phyloP scores from a whole-genome alignment of 2,797 vertebrate species.

The Poecilia gillii region DNA sequence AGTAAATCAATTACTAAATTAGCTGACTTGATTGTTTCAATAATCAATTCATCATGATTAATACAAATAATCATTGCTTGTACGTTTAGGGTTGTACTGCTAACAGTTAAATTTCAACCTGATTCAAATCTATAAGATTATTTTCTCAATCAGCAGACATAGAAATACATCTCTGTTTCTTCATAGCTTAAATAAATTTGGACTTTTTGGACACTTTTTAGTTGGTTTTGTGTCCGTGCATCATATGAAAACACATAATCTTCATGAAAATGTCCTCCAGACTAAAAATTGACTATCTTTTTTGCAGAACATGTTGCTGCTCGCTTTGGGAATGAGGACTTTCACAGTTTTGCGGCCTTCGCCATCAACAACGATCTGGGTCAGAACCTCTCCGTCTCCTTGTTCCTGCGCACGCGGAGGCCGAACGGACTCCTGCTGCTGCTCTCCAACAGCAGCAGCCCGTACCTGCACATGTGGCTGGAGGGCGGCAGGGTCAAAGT shows the following conservation, averaged over 20 bases:
- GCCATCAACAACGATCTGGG: conserved; percentile 67
- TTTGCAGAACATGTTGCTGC: conserved; percentile 84
- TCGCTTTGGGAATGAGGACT: conserved; percentile 86
- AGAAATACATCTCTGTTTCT: neutral
- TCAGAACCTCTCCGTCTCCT: conserved; percentile 81
- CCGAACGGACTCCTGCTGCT: conserved; percentile 82
- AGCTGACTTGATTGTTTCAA: too few species aligned
- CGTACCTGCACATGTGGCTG: conserved; percentile 80
- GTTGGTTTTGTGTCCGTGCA: neutral
- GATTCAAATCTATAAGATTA: neutral
- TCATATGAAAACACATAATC: neutral
- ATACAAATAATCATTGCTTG: neutral
- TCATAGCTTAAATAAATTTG: neutral
- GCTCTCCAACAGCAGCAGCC: conserved; percentile 76
- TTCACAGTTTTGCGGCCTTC: conserved; percentile 85
- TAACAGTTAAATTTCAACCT: neutral
- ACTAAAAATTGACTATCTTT: neutral
- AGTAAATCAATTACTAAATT: too few species aligned
- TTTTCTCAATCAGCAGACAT: neutral
- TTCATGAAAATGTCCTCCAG: neutral
- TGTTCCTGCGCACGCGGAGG: conserved; percentile 87
- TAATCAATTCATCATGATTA: too few species aligned
- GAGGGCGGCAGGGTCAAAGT: conserved; percentile 81
- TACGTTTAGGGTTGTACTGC: neutral
- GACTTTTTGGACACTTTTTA: neutral